A percentile compares a stretch with the other conserved stretches of the same genome.
Evolutionary conservation across 2,113 vertebrate genomes (phyloP).

Genomic region (Mormyrus lacerda): DNA sequence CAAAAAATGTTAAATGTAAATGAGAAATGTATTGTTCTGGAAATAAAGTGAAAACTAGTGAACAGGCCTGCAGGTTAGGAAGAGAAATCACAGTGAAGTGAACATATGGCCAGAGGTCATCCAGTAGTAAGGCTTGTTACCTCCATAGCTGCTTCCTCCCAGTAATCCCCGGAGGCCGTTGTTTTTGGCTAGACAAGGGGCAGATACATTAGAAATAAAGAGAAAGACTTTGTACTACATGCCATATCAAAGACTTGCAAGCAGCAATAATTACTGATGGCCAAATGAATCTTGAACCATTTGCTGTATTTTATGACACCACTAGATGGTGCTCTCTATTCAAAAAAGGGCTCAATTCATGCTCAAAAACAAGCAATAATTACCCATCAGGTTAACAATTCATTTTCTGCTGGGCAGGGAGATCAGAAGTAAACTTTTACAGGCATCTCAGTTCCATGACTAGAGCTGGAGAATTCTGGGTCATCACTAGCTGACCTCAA

Average conservation of each 20-base stretch:
- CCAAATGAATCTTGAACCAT: background rate
- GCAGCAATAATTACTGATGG: background rate
- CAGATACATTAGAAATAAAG: slow-evolving; percentile 1
- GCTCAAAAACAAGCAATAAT: background rate
- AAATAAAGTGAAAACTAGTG: background rate
- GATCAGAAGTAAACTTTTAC: background rate
- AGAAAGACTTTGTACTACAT: background rate
- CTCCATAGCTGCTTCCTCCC: slow-evolving; percentile 56
- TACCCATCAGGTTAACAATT: background rate
- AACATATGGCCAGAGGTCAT: background rate
- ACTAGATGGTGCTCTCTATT: background rate
- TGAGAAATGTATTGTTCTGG: background rate
- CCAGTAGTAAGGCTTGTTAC: slow-evolving; percentile 35
- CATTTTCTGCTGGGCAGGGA: background rate
- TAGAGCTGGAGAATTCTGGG: background rate
- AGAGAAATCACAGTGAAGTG: background rate
- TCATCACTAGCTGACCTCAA: background rate
- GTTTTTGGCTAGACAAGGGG: slow-evolving; percentile 49
- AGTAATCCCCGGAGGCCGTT: slow-evolving; percentile 57
- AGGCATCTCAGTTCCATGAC: background rate
- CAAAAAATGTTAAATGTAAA: background rate
- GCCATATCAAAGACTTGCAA: background rate
- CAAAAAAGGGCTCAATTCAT: background rate
- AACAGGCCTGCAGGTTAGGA: background rate
- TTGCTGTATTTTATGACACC: background rate